Evolutionary conservation across 1,140 invertebrate species (phyloP), one percentile per base, ranked within the genome.

Genomic region (Tribolium castaneum): DNA sequence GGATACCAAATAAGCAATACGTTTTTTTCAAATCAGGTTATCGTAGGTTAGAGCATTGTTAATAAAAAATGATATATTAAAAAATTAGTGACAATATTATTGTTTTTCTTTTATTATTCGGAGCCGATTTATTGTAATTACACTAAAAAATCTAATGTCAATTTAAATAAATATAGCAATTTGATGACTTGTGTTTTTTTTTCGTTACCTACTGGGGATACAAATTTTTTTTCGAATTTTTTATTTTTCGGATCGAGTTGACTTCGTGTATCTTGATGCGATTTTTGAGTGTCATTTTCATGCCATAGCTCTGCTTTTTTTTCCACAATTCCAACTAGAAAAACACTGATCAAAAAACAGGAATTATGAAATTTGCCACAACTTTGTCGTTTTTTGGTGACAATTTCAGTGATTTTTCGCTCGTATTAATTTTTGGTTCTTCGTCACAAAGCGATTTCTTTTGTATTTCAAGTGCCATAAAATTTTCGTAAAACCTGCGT

Each of bases 241-340:
- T 81, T 12, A 84, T 76, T 74, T 83, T 80, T 62, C 79, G 80
- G 5, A 84, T 56, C n/a, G 82, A 74, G 49, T 82, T 80, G 50
- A 77, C 80, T 72, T 85, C 84, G 52, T 81, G 70, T 16, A 85
- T 81, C 75, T 81, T 80, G 6, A 84, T 82, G 39, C 80, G 45
- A 66, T 85, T 85, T 45, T 79, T 77, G 56, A 83, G 76, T 74
- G 83, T 85, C 19, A 82, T 83, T 56, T 80, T 82, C 66, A 82
- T 82, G 13, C 84, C 84, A 73, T 85, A 85, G 66, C 78, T 62
- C 78, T 83, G 81, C 34, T 82, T 49, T 49, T 77, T 80, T 70
- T 81, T 80, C 70, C 82, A 70, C 16, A 76, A 56, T 45, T 84
- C 80, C 25, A 85, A 25, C 83, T 84, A 30, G 30, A 82, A 80